Percentiles rank a stretch among this genome's conserved stretches.
These are phyloP conservation scores for Apoda limacodes DNA, from an alignment of 2,888 invertebrate species.

Conservation along the genomic window DNA sequence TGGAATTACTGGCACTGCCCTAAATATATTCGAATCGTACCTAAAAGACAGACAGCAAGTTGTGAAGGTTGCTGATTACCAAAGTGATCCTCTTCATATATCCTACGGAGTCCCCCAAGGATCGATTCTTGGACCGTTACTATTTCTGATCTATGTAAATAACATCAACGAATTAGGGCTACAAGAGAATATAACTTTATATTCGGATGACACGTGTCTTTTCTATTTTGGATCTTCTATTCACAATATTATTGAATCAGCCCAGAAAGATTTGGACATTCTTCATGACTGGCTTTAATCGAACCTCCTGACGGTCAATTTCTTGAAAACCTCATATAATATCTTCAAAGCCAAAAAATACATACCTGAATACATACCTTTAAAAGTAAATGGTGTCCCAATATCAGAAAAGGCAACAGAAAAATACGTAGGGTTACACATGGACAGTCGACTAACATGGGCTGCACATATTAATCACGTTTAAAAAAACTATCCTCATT, in stretches of 20 bases:
- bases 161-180: not conserved
- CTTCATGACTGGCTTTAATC: conserved; percentile 13
- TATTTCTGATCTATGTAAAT: conserved; percentile 4
- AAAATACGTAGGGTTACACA: conserved; percentile 16
- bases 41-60: conserved; percentile 9
- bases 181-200: conserved; percentile 1
- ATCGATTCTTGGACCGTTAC: conserved; percentile 11
- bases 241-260: conserved; percentile 3
- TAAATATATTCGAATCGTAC: conserved; percentile 9
- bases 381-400: not conserved
- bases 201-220: not conserved
- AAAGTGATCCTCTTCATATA: conserved; percentile 3
- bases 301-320: conserved; percentile 8
- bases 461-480: conserved; percentile 14
- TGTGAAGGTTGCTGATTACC: conserved; percentile 5
- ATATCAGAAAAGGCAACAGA: conserved; percentile 3
- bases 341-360: not conserved
- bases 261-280: conserved; percentile 14
- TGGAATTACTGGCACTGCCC: conserved; percentile 6
- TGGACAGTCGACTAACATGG: conserved; percentile 14
- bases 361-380: not conserved
- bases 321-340: not conserved
- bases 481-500: conserved; percentile 12
- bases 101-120: conserved; percentile 13
- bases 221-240: conserved; percentile 1